These are phyloP conservation scores for Antechinus flavipes DNA, from an alignment of 2,113 vertebrate genomes.

Conservation along the genomic window DNA sequence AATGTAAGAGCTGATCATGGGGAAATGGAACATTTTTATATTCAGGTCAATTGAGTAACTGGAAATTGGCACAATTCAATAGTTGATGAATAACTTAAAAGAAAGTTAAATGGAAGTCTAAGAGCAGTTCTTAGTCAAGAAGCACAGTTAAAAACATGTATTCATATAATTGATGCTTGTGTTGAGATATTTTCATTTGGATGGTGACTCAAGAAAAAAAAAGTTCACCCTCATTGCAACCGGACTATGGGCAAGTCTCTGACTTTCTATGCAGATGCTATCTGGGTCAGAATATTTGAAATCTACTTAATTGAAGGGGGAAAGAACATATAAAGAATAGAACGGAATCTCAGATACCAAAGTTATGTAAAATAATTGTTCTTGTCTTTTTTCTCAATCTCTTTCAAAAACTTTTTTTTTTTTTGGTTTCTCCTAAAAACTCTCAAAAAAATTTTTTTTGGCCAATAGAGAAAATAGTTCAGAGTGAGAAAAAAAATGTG, in stretches of 20 bases:
- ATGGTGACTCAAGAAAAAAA: neutral
- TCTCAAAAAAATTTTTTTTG: neutral
- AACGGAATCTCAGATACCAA: neutral
- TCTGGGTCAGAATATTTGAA: neutral
- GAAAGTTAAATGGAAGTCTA: neutral
- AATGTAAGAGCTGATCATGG: neutral
- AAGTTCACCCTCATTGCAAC: neutral
- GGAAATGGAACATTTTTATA: neutral
- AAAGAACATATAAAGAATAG: neutral
- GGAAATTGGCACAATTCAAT: conserved; percentile 1
- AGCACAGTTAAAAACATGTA: neutral
- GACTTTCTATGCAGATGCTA: neutral
- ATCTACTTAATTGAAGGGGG: neutral
- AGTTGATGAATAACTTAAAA: neutral
- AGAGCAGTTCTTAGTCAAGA: neutral
- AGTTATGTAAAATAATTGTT: neutral
- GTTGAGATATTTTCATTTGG: neutral
- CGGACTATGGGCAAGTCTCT: neutral
- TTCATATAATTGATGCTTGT: neutral
- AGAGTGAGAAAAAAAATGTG: neutral
- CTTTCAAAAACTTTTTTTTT: neutral
- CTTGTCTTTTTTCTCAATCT: neutral
- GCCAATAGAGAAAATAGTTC: neutral
- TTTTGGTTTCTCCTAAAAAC: neutral
- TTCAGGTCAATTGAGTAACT: conserved; percentile 20